Evolutionary conservation across 2,888 invertebrate genomes (phyloP).

Genomic region (Polydrusus cervinus): DNA sequence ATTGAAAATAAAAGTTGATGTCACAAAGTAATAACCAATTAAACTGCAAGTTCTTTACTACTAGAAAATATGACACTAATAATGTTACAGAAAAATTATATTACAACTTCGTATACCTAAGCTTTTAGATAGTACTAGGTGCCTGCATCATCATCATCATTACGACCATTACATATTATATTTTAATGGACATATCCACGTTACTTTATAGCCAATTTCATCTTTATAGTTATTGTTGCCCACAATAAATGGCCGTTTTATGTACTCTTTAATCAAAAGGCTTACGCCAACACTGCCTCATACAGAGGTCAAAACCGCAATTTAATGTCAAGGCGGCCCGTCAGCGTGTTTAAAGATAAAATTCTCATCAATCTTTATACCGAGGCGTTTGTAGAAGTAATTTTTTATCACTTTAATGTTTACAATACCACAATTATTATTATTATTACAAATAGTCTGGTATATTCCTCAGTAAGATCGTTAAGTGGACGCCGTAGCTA

Average conservation of each 20-base stretch:
- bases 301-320: slow-evolving; percentile 35
- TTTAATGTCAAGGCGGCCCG: slow-evolving; percentile 35
- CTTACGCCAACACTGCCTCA: slow-evolving; percentile 29
- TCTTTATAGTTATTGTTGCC: slow-evolving; percentile 9
- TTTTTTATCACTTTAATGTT: slow-evolving; percentile 16
- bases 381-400: slow-evolving; percentile 7
- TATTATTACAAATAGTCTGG: slow-evolving; percentile 10
- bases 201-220: slow-evolving; percentile 2
- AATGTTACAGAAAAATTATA: no score
- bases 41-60: no score
- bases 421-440: slow-evolving; percentile 10
- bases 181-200: slow-evolving; percentile 7
- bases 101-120: no score
- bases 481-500: no score
- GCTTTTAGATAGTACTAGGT: no score
- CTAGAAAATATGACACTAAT: no score
- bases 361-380: slow-evolving; percentile 32
- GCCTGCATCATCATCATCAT: no score
- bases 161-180: background rate
- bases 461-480: background rate
- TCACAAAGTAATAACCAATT: no score
- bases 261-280: slow-evolving; percentile 28
- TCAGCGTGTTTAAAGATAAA: slow-evolving; percentile 30
- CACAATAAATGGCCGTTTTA: background rate
- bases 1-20: no score